Evolutionary conservation across 2,797 vertebrate species (phyloP).

Genomic region (Hemitrygon akajei): DNA sequence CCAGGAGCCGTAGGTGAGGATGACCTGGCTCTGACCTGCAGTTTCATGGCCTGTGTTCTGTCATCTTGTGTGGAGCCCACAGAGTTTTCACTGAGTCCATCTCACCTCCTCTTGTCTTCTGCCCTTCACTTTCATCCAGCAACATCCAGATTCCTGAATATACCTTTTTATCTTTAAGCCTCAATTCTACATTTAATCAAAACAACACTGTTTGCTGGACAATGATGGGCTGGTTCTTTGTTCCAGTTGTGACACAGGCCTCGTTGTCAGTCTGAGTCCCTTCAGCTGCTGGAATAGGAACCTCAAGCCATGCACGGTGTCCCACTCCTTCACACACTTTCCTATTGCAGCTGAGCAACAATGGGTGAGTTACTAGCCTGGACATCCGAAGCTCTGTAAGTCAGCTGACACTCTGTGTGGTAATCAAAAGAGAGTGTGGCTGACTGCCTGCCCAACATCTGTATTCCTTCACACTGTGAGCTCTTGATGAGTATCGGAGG

Average conservation of each 20-base stretch:
- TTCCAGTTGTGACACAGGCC: neutral
- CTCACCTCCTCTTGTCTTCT: neutral
- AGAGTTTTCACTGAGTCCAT: neutral
- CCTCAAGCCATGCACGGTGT: neutral
- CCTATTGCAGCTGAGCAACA: neutral
- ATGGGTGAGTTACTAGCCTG: neutral
- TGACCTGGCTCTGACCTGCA: neutral
- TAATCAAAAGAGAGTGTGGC: neutral
- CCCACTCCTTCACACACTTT: neutral
- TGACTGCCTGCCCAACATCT: neutral
- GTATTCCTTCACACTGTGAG: neutral
- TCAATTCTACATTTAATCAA: neutral
- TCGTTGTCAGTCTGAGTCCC: neutral
- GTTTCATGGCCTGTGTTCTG: neutral
- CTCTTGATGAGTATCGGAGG: neutral
- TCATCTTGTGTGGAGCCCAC: neutral
- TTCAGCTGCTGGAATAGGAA: neutral
- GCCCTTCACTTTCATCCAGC: neutral
- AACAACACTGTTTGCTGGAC: no score
- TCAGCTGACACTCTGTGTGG: neutral
- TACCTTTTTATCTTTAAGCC: neutral
- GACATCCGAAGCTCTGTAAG: no score
- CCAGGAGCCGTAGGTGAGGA: neutral
- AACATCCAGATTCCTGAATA: neutral
- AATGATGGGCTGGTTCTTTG: neutral